Percentiles rank a stretch among this genome's conserved stretches.
These are phyloP conservation scores for Epizoanthus ramosus DNA, from an alignment of 92 coral and sea anemone species.

Conservation along the genomic window DNA sequence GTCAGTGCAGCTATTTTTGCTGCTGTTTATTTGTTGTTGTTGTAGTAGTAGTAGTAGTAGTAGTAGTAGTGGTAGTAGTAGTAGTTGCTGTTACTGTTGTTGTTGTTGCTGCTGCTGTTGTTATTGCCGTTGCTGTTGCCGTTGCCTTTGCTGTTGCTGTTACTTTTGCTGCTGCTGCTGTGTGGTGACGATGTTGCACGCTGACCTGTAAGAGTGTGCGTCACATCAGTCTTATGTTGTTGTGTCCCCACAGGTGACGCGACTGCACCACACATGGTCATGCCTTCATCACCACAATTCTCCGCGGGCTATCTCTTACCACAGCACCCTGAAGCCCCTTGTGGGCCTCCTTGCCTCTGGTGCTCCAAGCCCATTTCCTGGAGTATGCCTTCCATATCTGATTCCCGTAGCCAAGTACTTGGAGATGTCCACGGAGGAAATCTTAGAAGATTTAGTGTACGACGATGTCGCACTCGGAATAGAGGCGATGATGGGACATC, in stretches of 20 bases:
- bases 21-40: not conserved
- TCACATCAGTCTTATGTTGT: not conserved
- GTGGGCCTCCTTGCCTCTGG: constrained; percentile 89
- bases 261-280: constrained; percentile 95
- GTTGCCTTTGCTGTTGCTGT: not conserved
- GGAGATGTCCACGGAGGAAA: constrained; percentile 80
- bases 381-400: constrained; percentile 94
- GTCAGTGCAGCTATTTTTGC: not conserved
- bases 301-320: constrained; percentile 84
- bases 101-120: not conserved
- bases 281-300: constrained; percentile 90
- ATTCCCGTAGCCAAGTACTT: constrained; percentile 82
- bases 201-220: too few relatives aligned
- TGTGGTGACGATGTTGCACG: too few relatives aligned
- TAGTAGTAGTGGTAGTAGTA: not conserved
- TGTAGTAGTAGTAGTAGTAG: not conserved
- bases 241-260: constrained; percentile 68
- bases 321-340: constrained; percentile 94
- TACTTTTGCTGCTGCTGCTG: not conserved
- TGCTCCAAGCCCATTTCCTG: constrained; percentile 98
- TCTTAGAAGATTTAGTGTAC: constrained; percentile 68
- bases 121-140: constrained; percentile 8
- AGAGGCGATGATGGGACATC: constrained; percentile 73
- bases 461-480: constrained; percentile 73
- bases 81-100: not conserved